Percentiles rank a stretch among this genome's conserved stretches.
phyloP scores from a whole-genome alignment of 2,797 vertebrate genomes.

The Pteropus rufus region DNA sequence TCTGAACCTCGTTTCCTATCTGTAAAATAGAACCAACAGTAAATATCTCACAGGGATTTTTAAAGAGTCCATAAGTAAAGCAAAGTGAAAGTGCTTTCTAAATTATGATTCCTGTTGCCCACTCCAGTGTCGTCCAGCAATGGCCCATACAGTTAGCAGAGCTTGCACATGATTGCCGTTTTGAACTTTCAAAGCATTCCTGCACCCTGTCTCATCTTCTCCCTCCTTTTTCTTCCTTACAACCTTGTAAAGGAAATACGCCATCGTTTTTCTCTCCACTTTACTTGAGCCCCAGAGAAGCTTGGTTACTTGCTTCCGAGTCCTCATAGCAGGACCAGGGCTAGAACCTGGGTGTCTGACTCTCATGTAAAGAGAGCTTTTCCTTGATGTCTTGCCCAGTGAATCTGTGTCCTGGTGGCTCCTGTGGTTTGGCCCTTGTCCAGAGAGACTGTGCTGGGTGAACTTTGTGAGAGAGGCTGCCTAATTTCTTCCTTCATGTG shows the following conservation, averaged over 20 bases:
- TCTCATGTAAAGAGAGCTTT: neutral
- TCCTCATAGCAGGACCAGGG: neutral
- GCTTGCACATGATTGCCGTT: neutral
- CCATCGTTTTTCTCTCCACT: neutral
- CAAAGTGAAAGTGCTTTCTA: neutral
- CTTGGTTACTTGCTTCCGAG: neutral
- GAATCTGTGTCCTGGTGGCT: neutral
- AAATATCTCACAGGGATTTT: neutral
- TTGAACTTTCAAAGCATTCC: neutral
- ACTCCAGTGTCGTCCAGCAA: neutral
- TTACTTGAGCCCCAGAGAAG: neutral
- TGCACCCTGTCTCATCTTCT: neutral
- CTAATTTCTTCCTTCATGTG: neutral
- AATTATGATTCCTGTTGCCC: neutral
- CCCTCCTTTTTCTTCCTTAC: neutral
- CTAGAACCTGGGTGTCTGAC: neutral
- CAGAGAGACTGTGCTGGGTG: neutral
- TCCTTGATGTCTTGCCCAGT: neutral
- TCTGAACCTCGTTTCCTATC: neutral
- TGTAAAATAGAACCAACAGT: neutral
- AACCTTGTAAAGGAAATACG: neutral
- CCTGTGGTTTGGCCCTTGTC: neutral
- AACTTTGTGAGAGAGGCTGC: neutral
- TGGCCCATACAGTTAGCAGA: rapidly evolving
- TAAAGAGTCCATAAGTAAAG: neutral